Evolutionary conservation across 1,140 invertebrate species (phyloP).

Genomic region (Planococcus citri): DNA sequence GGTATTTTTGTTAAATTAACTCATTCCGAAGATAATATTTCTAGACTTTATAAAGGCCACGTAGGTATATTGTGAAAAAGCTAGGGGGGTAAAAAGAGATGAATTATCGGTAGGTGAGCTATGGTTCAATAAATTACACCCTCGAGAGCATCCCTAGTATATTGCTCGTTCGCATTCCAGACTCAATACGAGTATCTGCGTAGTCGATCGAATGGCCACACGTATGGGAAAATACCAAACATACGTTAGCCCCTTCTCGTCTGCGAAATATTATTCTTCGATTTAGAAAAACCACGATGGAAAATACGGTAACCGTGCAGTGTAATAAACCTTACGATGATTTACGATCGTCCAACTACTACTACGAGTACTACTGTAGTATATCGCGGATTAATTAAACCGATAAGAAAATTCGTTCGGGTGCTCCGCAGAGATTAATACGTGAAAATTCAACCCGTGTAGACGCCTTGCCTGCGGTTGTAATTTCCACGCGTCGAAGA

Average conservation of each 20-base stretch:
- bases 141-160: background rate
- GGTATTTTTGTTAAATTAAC: background rate
- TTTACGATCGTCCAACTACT: too few species aligned
- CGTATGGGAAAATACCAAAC: background rate
- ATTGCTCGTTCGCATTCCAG: constrained; percentile 5
- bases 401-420: too few species aligned
- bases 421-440: too few species aligned
- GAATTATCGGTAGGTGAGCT: constrained; percentile 1
- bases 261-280: background rate
- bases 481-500: too few species aligned
- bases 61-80: too few species aligned
- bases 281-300: background rate
- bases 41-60: background rate
- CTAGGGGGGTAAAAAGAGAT: background rate
- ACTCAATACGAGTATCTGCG: background rate
- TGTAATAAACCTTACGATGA: too few species aligned
- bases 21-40: background rate
- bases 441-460: too few species aligned
- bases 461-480: too few species aligned
- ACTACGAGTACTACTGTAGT: too few species aligned
- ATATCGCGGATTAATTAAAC: too few species aligned
- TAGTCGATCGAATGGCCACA: background rate
- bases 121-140: constrained; percentile 7
- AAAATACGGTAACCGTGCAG: too few species aligned
- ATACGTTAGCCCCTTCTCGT: background rate